Evolutionary conservation across 2,797 vertebrate genomes (phyloP), one percentile per base, ranked within the genome.

Genomic region (Sarcophilus harrisii): DNA sequence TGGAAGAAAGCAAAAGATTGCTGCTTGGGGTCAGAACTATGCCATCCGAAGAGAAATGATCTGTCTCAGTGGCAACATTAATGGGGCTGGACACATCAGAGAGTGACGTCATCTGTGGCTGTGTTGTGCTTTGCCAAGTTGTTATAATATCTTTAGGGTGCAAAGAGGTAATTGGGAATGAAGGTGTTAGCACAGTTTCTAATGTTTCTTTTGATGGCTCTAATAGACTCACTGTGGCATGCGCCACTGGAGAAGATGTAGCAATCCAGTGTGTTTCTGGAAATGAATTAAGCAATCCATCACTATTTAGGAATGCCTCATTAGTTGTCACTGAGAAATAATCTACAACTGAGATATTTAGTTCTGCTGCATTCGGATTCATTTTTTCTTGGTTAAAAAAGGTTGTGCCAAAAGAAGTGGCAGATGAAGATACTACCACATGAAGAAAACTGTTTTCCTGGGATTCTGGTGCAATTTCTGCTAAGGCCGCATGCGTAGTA

Each of bases 281-380:
- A 97, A 98, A 94, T 1, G 98, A 98, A 97, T 98, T 98, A 94
- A 98, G 97, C 97, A 98, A 98, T 91, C 98, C 97, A 32, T 98
- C 55, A 0, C 97, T 98, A n/a, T 95, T 98, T 2, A 98, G 21
- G 92, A 97, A 96, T 21, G 96, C 98, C 91, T 98, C 98, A 0
- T 97, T 98, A 96, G 98, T 98, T 8, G 91, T 97, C 96, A 98
- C 12, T 0, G 98, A 97, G 95, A 92, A 92, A 13, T 97, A 91
- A 89, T 96, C 96, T 21, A 96, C 97, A 93, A 90, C 58, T 0
- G 92, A 97, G 0, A 32, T 30, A 91, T 93, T 97, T 96, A 73
- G 98, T 90, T 93, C 97, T 73, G 91, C 97, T 92, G 97, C 92
- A 87, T 96, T 94, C 81, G 92, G 96, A 58, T 93, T 94, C 95